Percentiles rank a stretch among this genome's conserved stretches.
Evolutionary conservation across 2,113 vertebrate species (phyloP).

Genomic region (Pangasianodon gigas): DNA sequence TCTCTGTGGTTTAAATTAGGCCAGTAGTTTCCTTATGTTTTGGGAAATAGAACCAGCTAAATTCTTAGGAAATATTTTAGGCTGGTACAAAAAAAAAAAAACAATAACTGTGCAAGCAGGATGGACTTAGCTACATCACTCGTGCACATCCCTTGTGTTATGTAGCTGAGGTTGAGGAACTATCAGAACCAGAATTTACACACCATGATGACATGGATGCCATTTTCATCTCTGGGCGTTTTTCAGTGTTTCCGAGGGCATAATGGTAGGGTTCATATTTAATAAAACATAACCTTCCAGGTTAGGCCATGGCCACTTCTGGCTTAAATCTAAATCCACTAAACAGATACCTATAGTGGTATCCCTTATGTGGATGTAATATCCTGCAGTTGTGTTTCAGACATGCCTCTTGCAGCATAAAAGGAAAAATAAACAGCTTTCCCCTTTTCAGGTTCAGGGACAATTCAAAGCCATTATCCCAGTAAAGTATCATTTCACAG

Average conservation of each 20-base stretch:
- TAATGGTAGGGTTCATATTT: background rate
- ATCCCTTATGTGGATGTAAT: background rate
- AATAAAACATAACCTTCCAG: background rate
- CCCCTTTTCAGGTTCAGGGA: background rate
- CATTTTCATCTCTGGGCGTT: background rate
- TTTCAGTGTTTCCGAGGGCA: background rate
- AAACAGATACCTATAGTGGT: background rate
- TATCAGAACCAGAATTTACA: background rate
- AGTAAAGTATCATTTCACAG: background rate
- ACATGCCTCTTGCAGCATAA: slow-evolving; percentile 3
- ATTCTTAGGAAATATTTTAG: background rate
- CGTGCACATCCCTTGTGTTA: background rate
- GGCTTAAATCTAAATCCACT: background rate
- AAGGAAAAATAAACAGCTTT: slow-evolving; percentile 4
- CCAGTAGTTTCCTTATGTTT: background rate
- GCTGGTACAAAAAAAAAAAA: background rate
- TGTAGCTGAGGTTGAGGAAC: slow-evolving; percentile 22
- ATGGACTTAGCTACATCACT: background rate
- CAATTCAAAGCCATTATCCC: background rate
- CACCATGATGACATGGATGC: background rate
- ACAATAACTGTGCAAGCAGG: background rate
- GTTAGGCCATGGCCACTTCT: background rate
- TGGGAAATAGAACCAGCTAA: background rate
- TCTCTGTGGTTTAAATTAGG: background rate
- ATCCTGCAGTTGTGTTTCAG: slow-evolving; percentile 8